Conservation (phyloP, 2,797 vertebrate species). For the Spheniscus humboldti region DNA sequence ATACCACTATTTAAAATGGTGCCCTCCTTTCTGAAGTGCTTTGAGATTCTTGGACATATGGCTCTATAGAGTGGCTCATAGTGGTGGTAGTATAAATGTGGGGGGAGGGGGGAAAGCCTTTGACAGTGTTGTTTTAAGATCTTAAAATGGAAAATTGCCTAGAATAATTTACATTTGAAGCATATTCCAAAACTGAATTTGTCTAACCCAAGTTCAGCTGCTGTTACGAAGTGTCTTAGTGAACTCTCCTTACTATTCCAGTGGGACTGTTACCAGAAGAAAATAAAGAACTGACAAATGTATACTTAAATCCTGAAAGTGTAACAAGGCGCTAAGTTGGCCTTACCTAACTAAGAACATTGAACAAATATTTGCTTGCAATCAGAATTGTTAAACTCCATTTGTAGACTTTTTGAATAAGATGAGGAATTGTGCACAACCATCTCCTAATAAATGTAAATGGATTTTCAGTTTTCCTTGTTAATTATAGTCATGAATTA, state of each 20-base stretch:
- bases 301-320: constrained; percentile 22
- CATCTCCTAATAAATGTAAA: constrained; percentile 59
- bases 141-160: constrained; percentile 3
- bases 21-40: constrained; percentile 29
- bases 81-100: neutral
- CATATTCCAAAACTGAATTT: constrained; percentile 31
- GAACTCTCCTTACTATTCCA: constrained; percentile 15
- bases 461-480: constrained; percentile 49
- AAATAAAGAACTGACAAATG: constrained; percentile 45
- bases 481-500: constrained; percentile 49
- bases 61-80: neutral
- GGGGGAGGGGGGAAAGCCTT: neutral
- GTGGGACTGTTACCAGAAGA: constrained; percentile 16
- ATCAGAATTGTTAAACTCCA: constrained; percentile 47
- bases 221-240: constrained; percentile 46
- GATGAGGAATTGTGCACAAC: constrained; percentile 54
- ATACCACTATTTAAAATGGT: neutral
- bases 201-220: constrained; percentile 36
- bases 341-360: neutral
- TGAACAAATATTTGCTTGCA: constrained; percentile 48
- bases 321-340: neutral
- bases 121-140: neutral
- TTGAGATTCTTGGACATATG: neutral
- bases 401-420: constrained; percentile 57
- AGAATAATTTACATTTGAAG: neutral